These are phyloP conservation scores for Baccha elongata DNA, from an alignment of 2,888 invertebrate genomes.

Conservation along the genomic window DNA sequence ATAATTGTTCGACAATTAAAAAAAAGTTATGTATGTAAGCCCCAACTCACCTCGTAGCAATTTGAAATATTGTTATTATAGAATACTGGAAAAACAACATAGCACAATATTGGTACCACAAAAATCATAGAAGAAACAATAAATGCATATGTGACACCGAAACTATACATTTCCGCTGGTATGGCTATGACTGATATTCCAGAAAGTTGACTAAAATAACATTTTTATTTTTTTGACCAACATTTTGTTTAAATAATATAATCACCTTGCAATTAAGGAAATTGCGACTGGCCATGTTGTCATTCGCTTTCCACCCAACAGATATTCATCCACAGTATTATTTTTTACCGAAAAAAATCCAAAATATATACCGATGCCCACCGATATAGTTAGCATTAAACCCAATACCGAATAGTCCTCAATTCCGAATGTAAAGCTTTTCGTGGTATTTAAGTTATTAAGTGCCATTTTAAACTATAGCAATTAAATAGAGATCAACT, in stretches of 20 bases:
- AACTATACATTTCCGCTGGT: conserved; percentile 83
- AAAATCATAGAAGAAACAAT: conserved; percentile 80
- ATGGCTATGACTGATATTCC: conserved; percentile 83
- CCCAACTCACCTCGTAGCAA: conserved; percentile 78
- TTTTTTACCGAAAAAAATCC: conserved; percentile 83
- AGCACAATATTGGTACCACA: conserved; percentile 75
- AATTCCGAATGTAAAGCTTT: conserved; percentile 76
- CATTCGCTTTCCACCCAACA: conserved; percentile 84
- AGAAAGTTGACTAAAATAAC: conserved; percentile 81
- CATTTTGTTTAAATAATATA: background rate
- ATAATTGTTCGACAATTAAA: background rate
- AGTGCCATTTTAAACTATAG: too few species aligned
- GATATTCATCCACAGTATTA: conserved; percentile 84
- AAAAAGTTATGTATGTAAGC: conserved; percentile 66
- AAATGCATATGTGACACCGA: conserved; percentile 81
- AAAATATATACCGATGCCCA: conserved; percentile 85
- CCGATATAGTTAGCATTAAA: conserved; percentile 83
- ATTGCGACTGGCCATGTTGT: conserved; percentile 86
- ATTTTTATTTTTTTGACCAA: background rate
- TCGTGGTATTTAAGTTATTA: too few species aligned
- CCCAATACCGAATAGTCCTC: conserved; percentile 84
- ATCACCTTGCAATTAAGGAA: conserved; percentile 84
- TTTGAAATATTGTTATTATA: conserved; percentile 81
- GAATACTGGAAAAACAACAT: conserved; percentile 82
- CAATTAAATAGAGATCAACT: too few species aligned